A percentile compares a stretch with the other conserved stretches of the same genome.
These are phyloP conservation scores for Chionoecetes opilio DNA, from an alignment of 1,140 invertebrate genomes.

Conservation along the genomic window DNA sequence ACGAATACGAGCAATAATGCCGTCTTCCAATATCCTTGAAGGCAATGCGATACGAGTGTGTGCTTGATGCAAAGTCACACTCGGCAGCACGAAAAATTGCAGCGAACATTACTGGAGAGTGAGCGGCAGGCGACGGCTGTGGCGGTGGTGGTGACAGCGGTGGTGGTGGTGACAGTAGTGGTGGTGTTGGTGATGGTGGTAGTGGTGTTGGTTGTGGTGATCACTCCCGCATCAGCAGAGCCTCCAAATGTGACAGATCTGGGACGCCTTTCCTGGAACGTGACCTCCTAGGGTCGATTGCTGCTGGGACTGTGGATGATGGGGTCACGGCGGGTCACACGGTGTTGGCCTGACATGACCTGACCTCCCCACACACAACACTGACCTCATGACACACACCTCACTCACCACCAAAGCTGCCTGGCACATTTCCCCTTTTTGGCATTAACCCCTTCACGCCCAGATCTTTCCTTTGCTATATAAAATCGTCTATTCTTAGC, in stretches of 20 bases:
- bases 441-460: no score
- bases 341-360: background rate
- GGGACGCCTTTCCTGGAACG: constrained; percentile 73
- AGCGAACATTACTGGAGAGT: background rate
- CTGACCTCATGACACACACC: no score
- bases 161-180: background rate
- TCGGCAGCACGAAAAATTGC: no score
- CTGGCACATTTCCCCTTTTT: no score
- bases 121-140: background rate
- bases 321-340: background rate
- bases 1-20: no score
- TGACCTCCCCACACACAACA: background rate
- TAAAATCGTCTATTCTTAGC: no score
- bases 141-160: background rate
- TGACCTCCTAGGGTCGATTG: constrained; percentile 66
- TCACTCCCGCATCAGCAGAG: constrained; percentile 46
- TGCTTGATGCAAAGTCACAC: no score
- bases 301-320: constrained; percentile 71
- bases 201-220: background rate
- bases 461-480: no score
- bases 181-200: background rate
- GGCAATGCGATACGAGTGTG: no score
- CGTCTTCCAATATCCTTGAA: no score
- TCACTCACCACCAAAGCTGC: no score
- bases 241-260: constrained; percentile 67